Base-by-base conservation (phyloP, 2,888 invertebrate genomes). In the Lasioglossum morio region DNA sequence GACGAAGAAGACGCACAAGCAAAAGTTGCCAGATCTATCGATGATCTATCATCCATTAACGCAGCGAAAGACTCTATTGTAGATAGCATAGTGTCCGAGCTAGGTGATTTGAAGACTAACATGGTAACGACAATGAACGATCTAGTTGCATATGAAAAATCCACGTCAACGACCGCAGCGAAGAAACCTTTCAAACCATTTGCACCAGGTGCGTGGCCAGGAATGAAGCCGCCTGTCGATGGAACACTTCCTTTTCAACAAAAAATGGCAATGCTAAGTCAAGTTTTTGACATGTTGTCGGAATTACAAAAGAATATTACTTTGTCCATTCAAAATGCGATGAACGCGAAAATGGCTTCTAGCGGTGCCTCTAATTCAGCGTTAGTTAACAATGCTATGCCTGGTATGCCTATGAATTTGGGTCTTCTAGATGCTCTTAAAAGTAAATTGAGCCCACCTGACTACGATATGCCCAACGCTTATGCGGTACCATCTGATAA, bases 261-360 rank as follows among this genome's bases (percentile, higher is more conserved):
- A 75, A 92, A 93, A 86, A 94, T 95, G 90, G 53, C 87, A 16
- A 85, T 91, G 4, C 91, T 95, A 4, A 92, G 93, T 79, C 93
- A 94, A 86, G 93, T 94, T 8, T 95, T 95, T 72, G 95, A 95
- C 48, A 94, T 93, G 93, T 85, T 95, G n/a, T 94, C 93, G 2
- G 91, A 90, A 4, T 89, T 95, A 16, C 93, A 95, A 72, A 93
- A 91, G 48, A 95, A 94, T 77, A 92, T 95, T 43, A 93, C 93
- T 5, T 74, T 73, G 0, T 90, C 93, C 3, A 88, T 94, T 14
- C 87, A 92, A 30, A 87, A 87, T 14, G 89, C 89, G 0, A 78
- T 92, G 0, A 88, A 90, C 46, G 57, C 88, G 37, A 88, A 82
- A n/a, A 37, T 72, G 10, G 46, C 34, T 57, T 7, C 46, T 34